Conservation (phyloP, 2,888 invertebrate genomes). For the Cephus spinipes region DNA sequence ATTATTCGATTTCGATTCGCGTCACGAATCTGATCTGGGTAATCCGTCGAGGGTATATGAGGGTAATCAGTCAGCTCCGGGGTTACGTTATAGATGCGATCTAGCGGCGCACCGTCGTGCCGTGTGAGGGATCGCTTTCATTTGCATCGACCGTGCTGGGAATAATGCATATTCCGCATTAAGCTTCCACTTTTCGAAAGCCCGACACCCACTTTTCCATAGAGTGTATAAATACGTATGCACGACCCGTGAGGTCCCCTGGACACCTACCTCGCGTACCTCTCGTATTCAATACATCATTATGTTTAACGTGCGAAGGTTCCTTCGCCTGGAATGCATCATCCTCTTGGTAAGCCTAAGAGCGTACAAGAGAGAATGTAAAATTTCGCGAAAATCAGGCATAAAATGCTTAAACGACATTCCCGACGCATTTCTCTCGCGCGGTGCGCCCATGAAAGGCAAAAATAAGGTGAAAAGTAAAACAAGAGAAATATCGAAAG, state of each 20-base stretch:
- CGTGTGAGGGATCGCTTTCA: constrained; percentile 51
- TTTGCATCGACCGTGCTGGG: constrained; percentile 60
- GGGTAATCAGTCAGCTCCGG: constrained; percentile 53
- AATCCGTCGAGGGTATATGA: constrained; percentile 53
- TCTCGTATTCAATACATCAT: not conserved
- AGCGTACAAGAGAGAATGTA: not conserved
- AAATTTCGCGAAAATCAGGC: constrained; percentile 20
- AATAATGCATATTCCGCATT: constrained; percentile 44
- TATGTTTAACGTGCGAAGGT: not conserved
- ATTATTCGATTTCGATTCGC: constrained; percentile 30
- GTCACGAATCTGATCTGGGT: constrained; percentile 53
- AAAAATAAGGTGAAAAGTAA: not conserved
- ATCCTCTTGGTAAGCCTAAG: not conserved
- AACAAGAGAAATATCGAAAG: constrained; percentile 8
- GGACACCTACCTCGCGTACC: not conserved
- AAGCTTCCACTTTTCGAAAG: constrained; percentile 5
- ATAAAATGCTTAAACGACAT: constrained; percentile 12
- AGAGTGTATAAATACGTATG: not conserved
- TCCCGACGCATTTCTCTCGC: not conserved
- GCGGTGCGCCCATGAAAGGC: not conserved
- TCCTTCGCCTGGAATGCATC: not conserved
- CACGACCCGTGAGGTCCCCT: not conserved
- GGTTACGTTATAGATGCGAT: constrained; percentile 1
- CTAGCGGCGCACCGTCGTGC: constrained; percentile 24
- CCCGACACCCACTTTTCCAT: not conserved